Evolutionary conservation across 1,140 invertebrate genomes (phyloP), one percentile per base, ranked within the genome.

Genomic region (Zaprionus gabonicus): DNA sequence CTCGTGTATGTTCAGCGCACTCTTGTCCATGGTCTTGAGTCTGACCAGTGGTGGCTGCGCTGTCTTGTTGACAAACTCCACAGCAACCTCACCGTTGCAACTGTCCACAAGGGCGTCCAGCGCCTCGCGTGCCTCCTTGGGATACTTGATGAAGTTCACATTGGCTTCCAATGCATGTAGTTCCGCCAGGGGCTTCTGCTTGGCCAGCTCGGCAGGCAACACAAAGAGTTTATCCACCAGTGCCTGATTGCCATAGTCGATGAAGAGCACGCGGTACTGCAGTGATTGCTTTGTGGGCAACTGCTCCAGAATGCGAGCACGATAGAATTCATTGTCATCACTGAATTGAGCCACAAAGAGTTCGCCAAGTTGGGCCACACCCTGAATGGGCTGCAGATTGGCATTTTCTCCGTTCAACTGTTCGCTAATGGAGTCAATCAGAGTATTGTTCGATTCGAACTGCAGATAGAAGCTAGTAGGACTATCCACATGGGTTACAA

Each of bases 231-330:
- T 94, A 27, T 93, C 94, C 0, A 94, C 94, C 1, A 94, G 92
- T 10, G 94, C 94, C 0, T 94, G 94, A 87, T 96, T 96, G 23
- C 96, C 96, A 82, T 96, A 96, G 93, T 97, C 96, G 82, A 96
- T 94, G 72, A 95, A 96, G 1, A 95, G 73, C 0, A 96, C 95
- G 90, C 95, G 95, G 44, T 90, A 92, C 6, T 76, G 57, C 6
- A 60, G 58, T 13, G 70, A 82, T 15, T 73, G 51, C 15, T 56
- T 62, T 15, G 72, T 20, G 1, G 60, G 53, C 49, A 91, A n/a
- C 7, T 77, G 17, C 38, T 92, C 82, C 41, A 90, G n/a, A 7
- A 92, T 69, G 17, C 74, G 79, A n/a, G 78, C 79, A 5, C 91
- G 73, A 74, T 87, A 92, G 25, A 87, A 83, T 2, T 87, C 78